Conservation (phyloP, 2,888 invertebrate genomes). For the Ramazzottius varieornatus region DNA sequence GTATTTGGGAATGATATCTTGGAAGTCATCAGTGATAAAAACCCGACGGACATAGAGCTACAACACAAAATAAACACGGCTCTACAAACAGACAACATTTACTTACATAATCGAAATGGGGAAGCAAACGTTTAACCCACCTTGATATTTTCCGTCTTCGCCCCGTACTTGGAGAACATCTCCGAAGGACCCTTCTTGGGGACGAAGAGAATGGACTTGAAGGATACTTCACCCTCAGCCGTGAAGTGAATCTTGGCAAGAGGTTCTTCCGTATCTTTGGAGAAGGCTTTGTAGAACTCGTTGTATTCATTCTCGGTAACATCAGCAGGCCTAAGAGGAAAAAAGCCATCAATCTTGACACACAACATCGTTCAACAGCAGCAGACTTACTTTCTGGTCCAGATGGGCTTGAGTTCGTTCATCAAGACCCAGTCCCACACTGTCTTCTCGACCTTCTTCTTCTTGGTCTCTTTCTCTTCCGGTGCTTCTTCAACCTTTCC, state of each 20-base stretch:
- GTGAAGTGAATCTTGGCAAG: constrained; percentile 72
- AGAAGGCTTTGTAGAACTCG: constrained; percentile 79
- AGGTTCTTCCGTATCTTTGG: constrained; percentile 59
- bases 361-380: not conserved
- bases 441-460: constrained; percentile 69
- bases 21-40: constrained; percentile 97
- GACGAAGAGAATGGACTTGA: constrained; percentile 79
- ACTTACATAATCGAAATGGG: not conserved
- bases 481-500: constrained; percentile 30
- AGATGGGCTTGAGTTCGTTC: constrained; percentile 91
- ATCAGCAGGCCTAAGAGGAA: constrained; percentile 33
- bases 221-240: constrained; percentile 96
- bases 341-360: too few species aligned
- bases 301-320: constrained; percentile 66
- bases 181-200: constrained; percentile 71
- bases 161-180: constrained; percentile 80
- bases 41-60: constrained; percentile 79
- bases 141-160: constrained; percentile 76
- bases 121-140: constrained; percentile 14
- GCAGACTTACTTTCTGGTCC: constrained; percentile 55
- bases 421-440: constrained; percentile 92
- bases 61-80: constrained; percentile 9
- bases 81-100: not conserved
- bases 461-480: constrained; percentile 40
- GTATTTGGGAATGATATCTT: constrained; percentile 96